phyloP scores from a whole-genome alignment of 2,113 vertebrate genomes.

The Orthochromis malagaraziensis region DNA sequence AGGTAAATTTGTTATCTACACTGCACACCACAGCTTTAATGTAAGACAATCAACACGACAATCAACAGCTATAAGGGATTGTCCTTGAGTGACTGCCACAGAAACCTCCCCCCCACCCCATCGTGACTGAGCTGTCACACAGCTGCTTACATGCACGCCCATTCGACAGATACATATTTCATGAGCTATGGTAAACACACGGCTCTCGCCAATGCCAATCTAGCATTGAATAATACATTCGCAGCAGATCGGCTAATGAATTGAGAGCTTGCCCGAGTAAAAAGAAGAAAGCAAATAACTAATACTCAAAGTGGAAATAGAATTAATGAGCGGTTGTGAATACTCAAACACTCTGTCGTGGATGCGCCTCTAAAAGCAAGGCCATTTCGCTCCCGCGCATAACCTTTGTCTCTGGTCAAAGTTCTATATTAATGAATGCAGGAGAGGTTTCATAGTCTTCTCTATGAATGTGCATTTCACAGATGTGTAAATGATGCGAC shows the following conservation, averaged over 20 bases:
- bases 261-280: constrained; percentile 65
- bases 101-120: constrained; percentile 26
- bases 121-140: constrained; percentile 43
- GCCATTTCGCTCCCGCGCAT: constrained; percentile 34
- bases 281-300: constrained; percentile 66
- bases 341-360: constrained; percentile 24
- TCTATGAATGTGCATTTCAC: constrained; percentile 59
- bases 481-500: constrained; percentile 71
- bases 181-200: constrained; percentile 71
- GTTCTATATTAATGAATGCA: constrained; percentile 61
- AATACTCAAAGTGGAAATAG: constrained; percentile 65
- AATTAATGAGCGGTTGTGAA: constrained; percentile 66
- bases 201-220: constrained; percentile 54
- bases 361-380: constrained; percentile 26
- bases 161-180: constrained; percentile 70
- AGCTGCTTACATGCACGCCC: constrained; percentile 48
- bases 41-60: constrained; percentile 49
- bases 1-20: constrained; percentile 49
- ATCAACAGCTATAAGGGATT: constrained; percentile 52
- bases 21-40: constrained; percentile 49
- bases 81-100: constrained; percentile 53
- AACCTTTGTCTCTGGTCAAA: constrained; percentile 64
- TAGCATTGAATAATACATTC: constrained; percentile 68
- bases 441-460: constrained; percentile 52
- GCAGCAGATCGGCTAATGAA: constrained; percentile 64